These are phyloP conservation scores for Spodoptera exigua DNA, from an alignment of 2,888 invertebrate genomes.

Conservation along the genomic window DNA sequence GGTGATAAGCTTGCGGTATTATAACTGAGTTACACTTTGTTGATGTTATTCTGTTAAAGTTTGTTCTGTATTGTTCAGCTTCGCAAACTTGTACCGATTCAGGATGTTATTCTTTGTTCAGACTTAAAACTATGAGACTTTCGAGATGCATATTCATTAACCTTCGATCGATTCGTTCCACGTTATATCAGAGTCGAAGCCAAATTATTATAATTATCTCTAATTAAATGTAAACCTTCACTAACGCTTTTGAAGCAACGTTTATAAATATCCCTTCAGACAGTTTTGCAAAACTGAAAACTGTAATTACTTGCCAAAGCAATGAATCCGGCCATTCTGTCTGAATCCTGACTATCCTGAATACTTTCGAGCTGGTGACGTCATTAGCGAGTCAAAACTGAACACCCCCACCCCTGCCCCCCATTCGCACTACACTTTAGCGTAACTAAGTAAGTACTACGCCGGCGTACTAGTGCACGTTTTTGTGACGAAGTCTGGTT, in stretches of 20 bases:
- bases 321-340: slow-evolving; percentile 40
- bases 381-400: slow-evolving; percentile 58
- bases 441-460: slow-evolving; percentile 33
- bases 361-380: slow-evolving; percentile 44
- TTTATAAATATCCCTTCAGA: slow-evolving; percentile 42
- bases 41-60: slow-evolving; percentile 33
- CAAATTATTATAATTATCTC: slow-evolving; percentile 4
- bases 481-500: slow-evolving; percentile 51
- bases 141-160: slow-evolving; percentile 9
- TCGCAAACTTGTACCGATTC: slow-evolving; percentile 20
- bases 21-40: slow-evolving; percentile 35
- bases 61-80: slow-evolving; percentile 13
- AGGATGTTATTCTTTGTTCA: slow-evolving; percentile 15
- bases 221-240: slow-evolving; percentile 31
- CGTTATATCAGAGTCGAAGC: neutral
- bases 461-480: slow-evolving; percentile 27
- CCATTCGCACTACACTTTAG: slow-evolving; percentile 32
- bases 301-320: slow-evolving; percentile 52
- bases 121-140: slow-evolving; percentile 13
- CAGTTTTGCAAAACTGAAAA: slow-evolving; percentile 45
- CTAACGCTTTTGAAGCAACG: slow-evolving; percentile 12
- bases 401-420: neutral
- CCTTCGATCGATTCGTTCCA: neutral
- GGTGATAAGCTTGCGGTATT: slow-evolving; percentile 19
- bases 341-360: slow-evolving; percentile 40